phyloP scores from a whole-genome alignment of 2,797 vertebrate genomes.

The Pachyuromys duprasi region DNA sequence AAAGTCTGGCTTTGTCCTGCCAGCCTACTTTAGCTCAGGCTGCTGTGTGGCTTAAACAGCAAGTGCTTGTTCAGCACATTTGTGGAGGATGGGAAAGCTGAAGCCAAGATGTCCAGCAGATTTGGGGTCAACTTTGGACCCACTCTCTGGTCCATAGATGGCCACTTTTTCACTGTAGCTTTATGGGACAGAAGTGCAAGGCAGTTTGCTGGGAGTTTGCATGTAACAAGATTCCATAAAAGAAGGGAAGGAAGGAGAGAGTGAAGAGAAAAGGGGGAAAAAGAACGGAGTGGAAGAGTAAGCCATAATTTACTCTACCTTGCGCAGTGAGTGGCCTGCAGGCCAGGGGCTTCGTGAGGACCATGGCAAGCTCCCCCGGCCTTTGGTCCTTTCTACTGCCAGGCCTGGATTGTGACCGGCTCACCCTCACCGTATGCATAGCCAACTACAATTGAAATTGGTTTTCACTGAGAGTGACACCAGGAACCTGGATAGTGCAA shows the following conservation, averaged over 20 bases:
- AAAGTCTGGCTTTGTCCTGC: not conserved
- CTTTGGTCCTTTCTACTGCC: too few relatives aligned
- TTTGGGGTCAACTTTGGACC: not conserved
- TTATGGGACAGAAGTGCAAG: not conserved
- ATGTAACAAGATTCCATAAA: not conserved
- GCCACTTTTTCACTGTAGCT: not conserved
- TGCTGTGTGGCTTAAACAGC: not conserved
- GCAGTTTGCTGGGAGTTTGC: not conserved
- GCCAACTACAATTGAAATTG: constrained; percentile 34
- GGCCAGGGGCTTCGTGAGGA: not conserved
- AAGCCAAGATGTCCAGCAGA: not conserved
- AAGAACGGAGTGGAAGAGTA: too few relatives aligned
- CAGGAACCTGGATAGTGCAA: not conserved
- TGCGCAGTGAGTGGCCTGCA: not conserved
- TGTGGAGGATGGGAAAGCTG: not conserved
- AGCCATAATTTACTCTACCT: not conserved
- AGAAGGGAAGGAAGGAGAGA: not conserved
- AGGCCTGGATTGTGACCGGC: not conserved
- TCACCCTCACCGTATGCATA: not conserved
- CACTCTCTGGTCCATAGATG: not conserved
- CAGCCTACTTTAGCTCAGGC: not conserved
- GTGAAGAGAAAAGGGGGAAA: too few relatives aligned
- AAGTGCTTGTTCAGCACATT: not conserved
- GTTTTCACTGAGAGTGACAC: not conserved
- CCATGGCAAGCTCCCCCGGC: fast-evolving